Evolutionary conservation across 1,140 invertebrate genomes (phyloP).

Genomic region (Propsilocerus akamusi): DNA sequence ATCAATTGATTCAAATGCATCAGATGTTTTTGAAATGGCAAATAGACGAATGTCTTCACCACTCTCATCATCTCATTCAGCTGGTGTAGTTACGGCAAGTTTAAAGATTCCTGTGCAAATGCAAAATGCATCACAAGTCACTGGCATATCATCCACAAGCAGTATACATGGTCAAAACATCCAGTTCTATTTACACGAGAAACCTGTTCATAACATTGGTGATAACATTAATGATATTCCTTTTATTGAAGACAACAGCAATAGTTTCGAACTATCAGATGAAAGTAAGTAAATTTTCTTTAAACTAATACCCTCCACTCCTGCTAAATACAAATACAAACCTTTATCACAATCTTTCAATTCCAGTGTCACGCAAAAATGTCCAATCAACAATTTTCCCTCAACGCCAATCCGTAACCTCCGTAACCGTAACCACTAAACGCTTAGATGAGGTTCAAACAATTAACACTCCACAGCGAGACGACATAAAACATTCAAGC

Average conservation of each 20-base stretch:
- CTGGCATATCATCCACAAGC: neutral
- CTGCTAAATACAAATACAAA: too few species aligned
- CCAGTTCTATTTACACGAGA: neutral
- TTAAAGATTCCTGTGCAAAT: conserved; percentile 51
- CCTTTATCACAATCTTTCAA: too few species aligned
- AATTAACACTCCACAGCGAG: neutral
- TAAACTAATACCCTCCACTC: too few species aligned
- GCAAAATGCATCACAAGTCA: conserved; percentile 7
- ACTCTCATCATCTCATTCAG: conserved; percentile 23
- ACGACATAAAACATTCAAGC: too few species aligned
- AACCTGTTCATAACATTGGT: neutral
- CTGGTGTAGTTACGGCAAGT: conserved; percentile 58
- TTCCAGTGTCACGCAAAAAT: too few species aligned
- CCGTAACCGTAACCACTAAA: neutral
- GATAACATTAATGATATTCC: neutral
- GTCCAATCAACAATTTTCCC: too few species aligned
- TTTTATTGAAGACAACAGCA: neutral
- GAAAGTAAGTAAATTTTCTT: neutral
- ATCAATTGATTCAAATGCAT: conserved; percentile 3
- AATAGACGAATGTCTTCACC: conserved; percentile 27
- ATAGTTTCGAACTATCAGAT: neutral
- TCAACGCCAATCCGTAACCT: neutral
- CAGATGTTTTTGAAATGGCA: neutral
- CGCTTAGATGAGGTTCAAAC: neutral
- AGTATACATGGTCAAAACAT: neutral